Base-by-base conservation (phyloP, 2,113 vertebrate genomes). In the Arizona elegans region DNA sequence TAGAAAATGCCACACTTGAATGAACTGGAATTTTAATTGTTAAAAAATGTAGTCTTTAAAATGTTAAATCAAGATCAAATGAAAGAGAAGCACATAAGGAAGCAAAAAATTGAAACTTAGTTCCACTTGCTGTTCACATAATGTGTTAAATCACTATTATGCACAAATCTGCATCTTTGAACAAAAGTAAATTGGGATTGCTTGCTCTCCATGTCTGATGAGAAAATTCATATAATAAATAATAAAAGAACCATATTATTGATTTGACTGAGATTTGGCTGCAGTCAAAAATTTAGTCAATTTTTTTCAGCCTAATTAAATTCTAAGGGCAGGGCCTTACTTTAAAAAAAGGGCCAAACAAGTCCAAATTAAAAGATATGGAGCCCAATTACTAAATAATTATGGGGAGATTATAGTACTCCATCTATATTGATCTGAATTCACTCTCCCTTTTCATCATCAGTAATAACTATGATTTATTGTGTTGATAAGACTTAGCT, bases 1-100 rank as follows among this genome's bases (percentile, higher is more conserved):
- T 90, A 3, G 0, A 86, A 95, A 94, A 8, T 91, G 29, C 12
- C 15, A 1, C 87, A 86, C 8, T 87, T 93, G 3, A 94, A 91
- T 86, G 5, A 55, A 85, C 7, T 90, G 56, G 86, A 93, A 92
- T 1, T 87, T 12, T 88, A 24, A 58, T 92, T 75, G 15, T 1
- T 93, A 50, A 86, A 94, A 93, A 43, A 94, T 92, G 53, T 50
- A 95, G 96, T 12, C 91, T 95, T 15, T 26, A 95, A 62, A 94
- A 95, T 1, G 90, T 93, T 11, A 26, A 89, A 86, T n/a, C 54
- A 65, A 86, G 75, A 91, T 95, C 88, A 87, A 91, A 86, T 94
- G 65, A 90, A 95, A 8, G 2, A 0, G 2, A 33, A 65, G 50
- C 23, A 90, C 0, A 50, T 89, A 50, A 29, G 29, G 23, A 92